phyloP scores from a whole-genome alignment of 2,888 invertebrate species.

The Halocaridina rubra region DNA sequence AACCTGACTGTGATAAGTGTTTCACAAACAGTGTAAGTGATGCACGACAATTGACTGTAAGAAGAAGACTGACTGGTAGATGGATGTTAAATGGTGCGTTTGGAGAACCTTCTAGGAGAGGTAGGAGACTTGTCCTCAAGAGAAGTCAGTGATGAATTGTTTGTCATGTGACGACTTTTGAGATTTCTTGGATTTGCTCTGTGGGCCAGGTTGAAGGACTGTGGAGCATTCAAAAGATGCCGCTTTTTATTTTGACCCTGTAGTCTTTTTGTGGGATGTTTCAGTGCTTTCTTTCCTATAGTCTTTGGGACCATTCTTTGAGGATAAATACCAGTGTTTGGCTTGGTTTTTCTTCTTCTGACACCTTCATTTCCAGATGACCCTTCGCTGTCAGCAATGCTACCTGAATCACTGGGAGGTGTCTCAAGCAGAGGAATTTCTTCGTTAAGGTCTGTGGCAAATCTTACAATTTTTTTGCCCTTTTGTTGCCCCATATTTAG shows the following conservation, averaged over 20 bases:
- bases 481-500: not conserved
- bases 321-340: not conserved
- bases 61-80: too few relatives aligned
- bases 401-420: conserved; percentile 49
- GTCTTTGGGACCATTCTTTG: not conserved
- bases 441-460: conserved; percentile 39
- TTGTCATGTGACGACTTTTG: conserved; percentile 53
- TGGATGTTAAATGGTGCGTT: not conserved
- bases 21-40: too few relatives aligned
- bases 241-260: too few relatives aligned
- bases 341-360: not conserved
- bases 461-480: conserved; percentile 48
- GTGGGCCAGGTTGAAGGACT: too few relatives aligned
- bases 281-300: too few relatives aligned
- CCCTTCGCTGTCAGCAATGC: conserved; percentile 45
- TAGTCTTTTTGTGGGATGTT: not conserved
- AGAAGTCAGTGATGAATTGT: not conserved
- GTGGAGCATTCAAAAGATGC: too few relatives aligned
- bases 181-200: too few relatives aligned
- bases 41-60: too few relatives aligned
- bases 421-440: conserved; percentile 33
- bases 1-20: too few relatives aligned
- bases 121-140: not conserved
- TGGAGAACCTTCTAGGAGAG: conserved; percentile 17
- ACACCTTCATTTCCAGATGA: not conserved